Percentiles rank a stretch among this genome's conserved stretches.
Conservation (phyloP, 2,888 invertebrate species). For the Diarsia rubi region DNA sequence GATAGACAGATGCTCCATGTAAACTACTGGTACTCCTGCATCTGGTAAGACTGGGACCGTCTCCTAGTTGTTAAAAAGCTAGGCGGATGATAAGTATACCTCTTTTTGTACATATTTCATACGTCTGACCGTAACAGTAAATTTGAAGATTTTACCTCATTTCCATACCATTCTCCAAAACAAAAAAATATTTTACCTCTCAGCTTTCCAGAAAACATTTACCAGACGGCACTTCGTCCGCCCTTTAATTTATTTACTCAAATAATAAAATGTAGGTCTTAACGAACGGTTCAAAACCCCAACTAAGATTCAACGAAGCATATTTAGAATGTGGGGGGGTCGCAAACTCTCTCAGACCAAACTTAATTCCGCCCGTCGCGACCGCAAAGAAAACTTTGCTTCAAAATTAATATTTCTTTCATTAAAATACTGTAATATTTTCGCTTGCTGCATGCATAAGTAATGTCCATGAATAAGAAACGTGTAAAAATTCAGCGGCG, state of each 20-base stretch:
- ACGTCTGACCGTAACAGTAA: slow-evolving; percentile 4
- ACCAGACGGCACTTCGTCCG: slow-evolving; percentile 33
- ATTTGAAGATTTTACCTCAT: slow-evolving; percentile 22
- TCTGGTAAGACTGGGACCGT: too few species aligned
- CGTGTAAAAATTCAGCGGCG: slow-evolving; percentile 83
- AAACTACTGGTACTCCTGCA: too few species aligned
- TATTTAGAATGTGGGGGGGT: slow-evolving; percentile 67
- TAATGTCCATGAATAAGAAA: slow-evolving; percentile 90
- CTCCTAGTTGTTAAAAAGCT: too few species aligned
- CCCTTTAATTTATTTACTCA: slow-evolving; percentile 65
- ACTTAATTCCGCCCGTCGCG: slow-evolving; percentile 85
- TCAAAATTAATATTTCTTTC: slow-evolving; percentile 91
- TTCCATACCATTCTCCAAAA: slow-evolving; percentile 11
- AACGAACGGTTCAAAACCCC: slow-evolving; percentile 65
- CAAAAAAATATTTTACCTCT: not conserved
- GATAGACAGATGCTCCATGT: too few species aligned
- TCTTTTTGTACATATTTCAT: not conserved
- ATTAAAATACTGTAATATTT: slow-evolving; percentile 92
- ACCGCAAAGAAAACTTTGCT: slow-evolving; percentile 89
- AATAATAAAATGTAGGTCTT: slow-evolving; percentile 70
- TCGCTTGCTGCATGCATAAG: slow-evolving; percentile 91
- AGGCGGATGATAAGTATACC: too few species aligned
- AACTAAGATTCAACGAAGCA: slow-evolving; percentile 74
- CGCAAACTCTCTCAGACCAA: slow-evolving; percentile 66
- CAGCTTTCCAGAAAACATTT: slow-evolving; percentile 32